A percentile compares a stretch with the other conserved stretches of the same genome.
phyloP scores from a whole-genome alignment of 2,888 invertebrate genomes.

The Watsonalla binaria region DNA sequence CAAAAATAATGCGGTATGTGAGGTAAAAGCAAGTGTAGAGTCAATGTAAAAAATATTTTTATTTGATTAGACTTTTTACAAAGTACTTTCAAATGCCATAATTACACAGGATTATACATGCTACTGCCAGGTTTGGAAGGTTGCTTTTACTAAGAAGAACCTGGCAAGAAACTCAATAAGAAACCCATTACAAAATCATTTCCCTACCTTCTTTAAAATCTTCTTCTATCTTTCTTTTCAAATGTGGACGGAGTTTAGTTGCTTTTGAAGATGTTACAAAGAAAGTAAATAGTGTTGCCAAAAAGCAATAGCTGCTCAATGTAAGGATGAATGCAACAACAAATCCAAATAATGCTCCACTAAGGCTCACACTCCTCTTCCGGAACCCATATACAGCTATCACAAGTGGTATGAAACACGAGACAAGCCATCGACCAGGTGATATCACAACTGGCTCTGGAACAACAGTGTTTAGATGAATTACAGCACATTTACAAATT shows the following conservation, averaged over 20 bases:
- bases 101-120: too few relatives aligned
- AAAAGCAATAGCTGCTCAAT: conserved; percentile 87
- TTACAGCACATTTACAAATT: too few relatives aligned
- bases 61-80: too few relatives aligned
- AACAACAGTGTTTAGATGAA: conserved; percentile 22
- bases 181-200: not conserved
- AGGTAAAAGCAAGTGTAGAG: too few relatives aligned
- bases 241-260: conserved; percentile 84
- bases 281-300: conserved; percentile 85
- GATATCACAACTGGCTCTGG: conserved; percentile 79
- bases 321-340: conserved; percentile 87
- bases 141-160: too few relatives aligned
- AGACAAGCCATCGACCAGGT: conserved; percentile 82
- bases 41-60: too few relatives aligned
- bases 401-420: conserved; percentile 81
- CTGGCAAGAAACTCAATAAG: too few relatives aligned
- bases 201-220: conserved; percentile 88
- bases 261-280: conserved; percentile 89
- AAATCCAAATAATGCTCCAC: conserved; percentile 85
- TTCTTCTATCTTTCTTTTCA: conserved; percentile 84
- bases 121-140: too few relatives aligned
- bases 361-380: conserved; percentile 82
- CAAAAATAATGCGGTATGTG: too few relatives aligned
- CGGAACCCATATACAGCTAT: conserved; percentile 83
- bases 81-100: too few relatives aligned